Evolutionary conservation across 2,797 vertebrate genomes (phyloP).

Genomic region (Glossophaga mutica): DNA sequence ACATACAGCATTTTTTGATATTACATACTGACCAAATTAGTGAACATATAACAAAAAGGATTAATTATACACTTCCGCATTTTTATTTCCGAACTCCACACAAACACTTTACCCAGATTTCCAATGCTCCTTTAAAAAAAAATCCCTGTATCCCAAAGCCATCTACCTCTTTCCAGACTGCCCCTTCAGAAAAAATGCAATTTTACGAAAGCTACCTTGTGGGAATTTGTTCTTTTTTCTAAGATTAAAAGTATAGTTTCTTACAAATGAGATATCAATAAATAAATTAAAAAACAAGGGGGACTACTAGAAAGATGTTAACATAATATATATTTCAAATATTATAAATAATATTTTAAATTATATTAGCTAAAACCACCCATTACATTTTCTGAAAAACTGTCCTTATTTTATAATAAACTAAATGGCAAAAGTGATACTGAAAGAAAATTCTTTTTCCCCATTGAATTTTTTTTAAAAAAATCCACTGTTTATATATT

Average conservation of each 20-base stretch:
- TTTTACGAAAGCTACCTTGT: slow-evolving; percentile 13
- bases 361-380: slow-evolving; percentile 31
- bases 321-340: not conserved
- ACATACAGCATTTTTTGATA: not conserved
- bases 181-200: not conserved
- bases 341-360: slow-evolving; percentile 15
- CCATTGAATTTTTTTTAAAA: not conserved
- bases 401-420: slow-evolving; percentile 40
- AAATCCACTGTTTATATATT: not conserved
- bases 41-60: slow-evolving; percentile 19
- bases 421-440: not conserved
- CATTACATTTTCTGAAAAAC: slow-evolving; percentile 15
- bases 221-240: slow-evolving; percentile 16
- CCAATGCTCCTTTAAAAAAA: not conserved
- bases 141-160: not conserved
- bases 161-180: not conserved
- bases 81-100: slow-evolving; percentile 36
- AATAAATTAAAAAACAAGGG: slow-evolving; percentile 13
- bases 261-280: slow-evolving; percentile 32
- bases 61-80: not conserved
- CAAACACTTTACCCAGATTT: not conserved
- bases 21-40: not conserved
- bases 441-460: not conserved
- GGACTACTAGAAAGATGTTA: slow-evolving; percentile 9
- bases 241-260: slow-evolving; percentile 32